A percentile compares a stretch with the other conserved stretches of the same genome.
phyloP scores from a whole-genome alignment of 2,888 invertebrate genomes.

The Mermis nigrescens region DNA sequence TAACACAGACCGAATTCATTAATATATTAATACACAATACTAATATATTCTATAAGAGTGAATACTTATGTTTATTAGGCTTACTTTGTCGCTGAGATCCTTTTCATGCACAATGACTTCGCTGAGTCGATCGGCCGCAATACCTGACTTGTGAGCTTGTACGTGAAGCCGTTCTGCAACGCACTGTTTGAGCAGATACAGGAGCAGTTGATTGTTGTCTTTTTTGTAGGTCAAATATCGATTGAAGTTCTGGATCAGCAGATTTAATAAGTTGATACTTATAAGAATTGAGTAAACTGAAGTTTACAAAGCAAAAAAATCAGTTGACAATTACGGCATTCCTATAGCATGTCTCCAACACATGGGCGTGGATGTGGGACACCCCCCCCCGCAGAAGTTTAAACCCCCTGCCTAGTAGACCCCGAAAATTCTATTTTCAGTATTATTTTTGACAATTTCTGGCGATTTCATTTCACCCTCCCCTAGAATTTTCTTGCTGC shows the following conservation, averaged over 20 bases:
- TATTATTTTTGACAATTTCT: too few relatives aligned
- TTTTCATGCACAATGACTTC: constrained; percentile 62
- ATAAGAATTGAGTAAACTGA: background rate
- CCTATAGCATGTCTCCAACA: too few relatives aligned
- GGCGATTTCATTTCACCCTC: too few relatives aligned
- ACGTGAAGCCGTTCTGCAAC: constrained; percentile 22
- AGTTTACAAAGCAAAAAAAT: too few relatives aligned
- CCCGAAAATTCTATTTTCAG: too few relatives aligned
- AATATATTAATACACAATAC: too few relatives aligned
- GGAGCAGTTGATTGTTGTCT: constrained; percentile 81
- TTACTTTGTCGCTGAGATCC: constrained; percentile 54
- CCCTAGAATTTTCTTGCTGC: too few relatives aligned
- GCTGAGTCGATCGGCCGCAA: background rate
- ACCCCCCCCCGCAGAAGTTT: too few relatives aligned
- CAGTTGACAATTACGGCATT: too few relatives aligned
- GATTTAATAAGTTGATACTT: constrained; percentile 25
- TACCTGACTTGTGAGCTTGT: constrained; percentile 16
- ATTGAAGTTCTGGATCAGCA: constrained; percentile 73
- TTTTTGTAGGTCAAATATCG: constrained; percentile 77
- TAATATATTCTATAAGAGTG: background rate
- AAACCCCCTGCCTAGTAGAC: too few relatives aligned
- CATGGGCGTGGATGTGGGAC: too few relatives aligned
- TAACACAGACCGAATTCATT: too few relatives aligned
- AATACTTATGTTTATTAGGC: constrained; percentile 7
- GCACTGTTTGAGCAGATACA: constrained; percentile 80